A percentile compares a stretch with the other conserved stretches of the same genome.
These are phyloP conservation scores for Columba guinea DNA, from an alignment of 2,797 vertebrate genomes.

Conservation along the genomic window DNA sequence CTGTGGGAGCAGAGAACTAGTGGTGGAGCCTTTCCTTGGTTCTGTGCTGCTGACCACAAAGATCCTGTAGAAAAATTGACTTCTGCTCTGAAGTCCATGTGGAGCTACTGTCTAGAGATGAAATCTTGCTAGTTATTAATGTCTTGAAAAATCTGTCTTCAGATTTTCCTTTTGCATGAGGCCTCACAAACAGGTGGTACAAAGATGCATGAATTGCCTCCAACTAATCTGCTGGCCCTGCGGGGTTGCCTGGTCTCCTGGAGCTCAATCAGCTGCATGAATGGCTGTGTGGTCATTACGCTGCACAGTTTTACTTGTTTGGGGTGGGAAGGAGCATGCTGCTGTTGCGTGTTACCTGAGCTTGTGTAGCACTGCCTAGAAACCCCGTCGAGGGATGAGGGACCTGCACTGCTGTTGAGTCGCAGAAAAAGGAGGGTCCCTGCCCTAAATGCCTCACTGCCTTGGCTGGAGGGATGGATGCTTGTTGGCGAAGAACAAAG, in stretches of 20 bases:
- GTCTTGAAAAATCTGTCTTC: neutral
- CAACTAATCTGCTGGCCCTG: neutral
- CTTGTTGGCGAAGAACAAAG: neutral
- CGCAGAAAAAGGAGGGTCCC: neutral
- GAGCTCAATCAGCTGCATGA: neutral
- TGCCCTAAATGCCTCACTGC: accelerated
- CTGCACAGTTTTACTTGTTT: neutral
- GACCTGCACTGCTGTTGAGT: neutral
- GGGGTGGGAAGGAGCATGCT: neutral
- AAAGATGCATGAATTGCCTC: neutral
- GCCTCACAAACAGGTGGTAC: neutral
- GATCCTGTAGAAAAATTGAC: neutral
- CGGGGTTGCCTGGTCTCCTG: neutral
- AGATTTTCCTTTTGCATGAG: neutral
- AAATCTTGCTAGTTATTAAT: neutral
- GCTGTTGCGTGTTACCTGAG: neutral
- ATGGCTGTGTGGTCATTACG: neutral
- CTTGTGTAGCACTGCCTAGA: neutral
- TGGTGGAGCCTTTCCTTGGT: neutral
- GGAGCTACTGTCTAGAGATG: neutral
- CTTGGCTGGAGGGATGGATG: neutral
- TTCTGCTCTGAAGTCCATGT: neutral
- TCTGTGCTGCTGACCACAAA: neutral
- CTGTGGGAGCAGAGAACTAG: neutral
- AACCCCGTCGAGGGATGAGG: accelerated